Evolutionary conservation across 2,113 vertebrate genomes (phyloP).

Genomic region (crab-eating macaque (Macaca fascicularis)): T2T-MFA8v1.1 NC_088380.1:21867001-21867500

Average conservation of each 20-base stretch:
- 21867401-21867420: background rate
- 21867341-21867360: background rate
- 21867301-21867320: background rate
- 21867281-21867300: background rate
- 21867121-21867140: background rate
- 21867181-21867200: background rate
- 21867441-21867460: too few relatives aligned
- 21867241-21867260: background rate
- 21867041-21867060: background rate
- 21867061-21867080: background rate
- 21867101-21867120: background rate
- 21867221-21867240: background rate
- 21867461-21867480: rapidly evolving
- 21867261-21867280: background rate
- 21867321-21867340: background rate
- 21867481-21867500: background rate
- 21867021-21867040: background rate
- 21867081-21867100: background rate
- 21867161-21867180: background rate
- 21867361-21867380: background rate
- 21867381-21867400: background rate
- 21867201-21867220: background rate
- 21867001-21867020: background rate
- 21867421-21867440: background rate
- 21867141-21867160: background rate